Evolutionary conservation across 2,888 invertebrate genomes (phyloP).

Genomic region (Sesia bembeciformis): DNA sequence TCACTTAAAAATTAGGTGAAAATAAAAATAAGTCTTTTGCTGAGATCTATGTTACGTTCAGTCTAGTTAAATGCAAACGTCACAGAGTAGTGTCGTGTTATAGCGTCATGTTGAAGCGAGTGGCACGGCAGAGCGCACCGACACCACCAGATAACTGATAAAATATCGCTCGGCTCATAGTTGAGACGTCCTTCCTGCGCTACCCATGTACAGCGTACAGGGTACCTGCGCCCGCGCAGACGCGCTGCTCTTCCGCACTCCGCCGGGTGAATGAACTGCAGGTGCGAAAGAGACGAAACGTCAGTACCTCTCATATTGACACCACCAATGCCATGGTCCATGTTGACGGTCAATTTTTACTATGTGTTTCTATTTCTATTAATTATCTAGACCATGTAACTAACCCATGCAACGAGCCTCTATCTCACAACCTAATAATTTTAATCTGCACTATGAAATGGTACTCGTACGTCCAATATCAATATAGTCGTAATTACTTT

Average conservation of each 20-base stretch:
- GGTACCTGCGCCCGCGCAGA: constrained; percentile 49
- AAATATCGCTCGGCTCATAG: constrained; percentile 64
- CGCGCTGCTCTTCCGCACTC: constrained; percentile 61
- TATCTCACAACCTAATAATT: too few relatives aligned
- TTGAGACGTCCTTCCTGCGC: constrained; percentile 64
- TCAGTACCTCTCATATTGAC: constrained; percentile 18
- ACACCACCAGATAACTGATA: constrained; percentile 69
- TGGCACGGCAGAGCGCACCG: constrained; percentile 55
- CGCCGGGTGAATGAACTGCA: constrained; percentile 67
- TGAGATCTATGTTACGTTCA: constrained; percentile 72
- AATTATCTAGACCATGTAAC: constrained; percentile 38
- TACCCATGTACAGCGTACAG: constrained; percentile 38
- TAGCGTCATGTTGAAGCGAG: constrained; percentile 47
- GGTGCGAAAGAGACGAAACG: constrained; percentile 44
- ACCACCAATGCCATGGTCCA: constrained; percentile 63
- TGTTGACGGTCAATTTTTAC: constrained; percentile 46
- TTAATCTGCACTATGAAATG: too few relatives aligned
- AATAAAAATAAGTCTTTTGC: constrained; percentile 64
- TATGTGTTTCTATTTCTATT: constrained; percentile 36
- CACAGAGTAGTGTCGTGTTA: constrained; percentile 39
- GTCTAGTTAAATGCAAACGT: constrained; percentile 60
- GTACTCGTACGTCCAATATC: too few relatives aligned
- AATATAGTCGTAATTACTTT: too few relatives aligned
- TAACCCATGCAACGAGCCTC: too few relatives aligned
- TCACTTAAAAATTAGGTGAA: constrained; percentile 53